These are phyloP conservation scores for Drosophila subobscura DNA, from an alignment of 1,140 invertebrate genomes.

Conservation along the genomic window DNA sequence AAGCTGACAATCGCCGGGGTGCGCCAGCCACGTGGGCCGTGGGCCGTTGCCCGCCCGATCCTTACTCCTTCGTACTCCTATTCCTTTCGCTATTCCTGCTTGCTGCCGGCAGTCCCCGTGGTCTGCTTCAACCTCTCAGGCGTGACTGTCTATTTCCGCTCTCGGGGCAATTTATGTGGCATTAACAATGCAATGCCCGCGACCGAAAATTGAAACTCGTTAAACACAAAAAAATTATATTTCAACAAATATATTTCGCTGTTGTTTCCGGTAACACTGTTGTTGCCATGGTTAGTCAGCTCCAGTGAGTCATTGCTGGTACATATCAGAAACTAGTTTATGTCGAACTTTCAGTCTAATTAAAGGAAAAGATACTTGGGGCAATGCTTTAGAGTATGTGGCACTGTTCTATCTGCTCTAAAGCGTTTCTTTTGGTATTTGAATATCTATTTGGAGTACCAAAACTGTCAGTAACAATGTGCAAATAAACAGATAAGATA, in stretches of 20 bases:
- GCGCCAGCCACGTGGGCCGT: conserved; percentile 69
- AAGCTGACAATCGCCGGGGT: conserved; percentile 51
- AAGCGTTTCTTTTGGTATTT: no score
- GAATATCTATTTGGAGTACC: neutral
- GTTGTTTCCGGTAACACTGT: conserved; percentile 56
- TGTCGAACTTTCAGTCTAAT: no score
- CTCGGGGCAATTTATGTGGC: conserved; percentile 53
- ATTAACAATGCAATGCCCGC: conserved; percentile 46
- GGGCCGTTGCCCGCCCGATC: neutral
- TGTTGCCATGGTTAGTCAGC: conserved; percentile 12
- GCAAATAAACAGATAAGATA: conserved; percentile 4
- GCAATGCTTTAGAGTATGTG: no score
- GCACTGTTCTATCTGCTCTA: no score
- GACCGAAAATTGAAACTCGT: conserved; percentile 55
- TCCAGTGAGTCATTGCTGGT: neutral
- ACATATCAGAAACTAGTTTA: no score
- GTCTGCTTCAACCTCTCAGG: conserved; percentile 68
- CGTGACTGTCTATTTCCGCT: conserved; percentile 79
- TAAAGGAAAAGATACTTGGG: no score
- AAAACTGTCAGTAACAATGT: neutral
- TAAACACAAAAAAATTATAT: conserved; percentile 28
- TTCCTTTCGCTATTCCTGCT: neutral
- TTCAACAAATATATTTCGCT: conserved; percentile 39
- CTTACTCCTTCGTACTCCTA: neutral
- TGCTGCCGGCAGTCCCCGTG: conserved; percentile 1